Base-by-base conservation (phyloP, 2,113 vertebrate species). In the Saccopteryx leptura region DNA sequence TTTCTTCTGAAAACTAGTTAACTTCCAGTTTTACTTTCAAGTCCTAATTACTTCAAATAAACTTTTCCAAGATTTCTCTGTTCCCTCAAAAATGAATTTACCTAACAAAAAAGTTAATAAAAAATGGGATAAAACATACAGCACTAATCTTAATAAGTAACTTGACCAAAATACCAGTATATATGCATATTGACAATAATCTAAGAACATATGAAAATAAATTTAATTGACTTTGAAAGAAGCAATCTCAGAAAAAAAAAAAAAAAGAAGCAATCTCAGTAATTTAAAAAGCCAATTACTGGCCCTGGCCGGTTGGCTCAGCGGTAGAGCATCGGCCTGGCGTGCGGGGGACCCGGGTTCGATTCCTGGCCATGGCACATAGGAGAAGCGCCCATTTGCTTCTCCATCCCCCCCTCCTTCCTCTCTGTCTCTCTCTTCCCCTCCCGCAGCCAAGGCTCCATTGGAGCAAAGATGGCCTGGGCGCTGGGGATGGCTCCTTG, bases 231-330 rank as follows among this genome's bases (percentile, higher is more conserved):
- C 54, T 61, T 75, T 79, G 52, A 86, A 95, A 92, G n/a, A 75
- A 96, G 31, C 46, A 78, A 72, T 50, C 8, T 88, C n/a, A 28
- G 15, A 39, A 39, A 39, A 39, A 39, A 39, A 39, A 39, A 39
- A 39, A 39, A 39, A 86, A 95, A 92, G n/a, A 75, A 96, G 31
- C 46, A 78, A 72, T 50, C 8, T 88, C n/a, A 28, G 15, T 82
- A 90, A 63, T 54, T 96, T 86, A 75, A 96, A 93, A 94, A 93
- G 79, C 19, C 14, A 90, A 39, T 93, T 91, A 54, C 87, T 71
- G n/a, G n/a, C n/a, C n/a, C n/a, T n/a, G n/a, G n/a, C n/a, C n/a
- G n/a, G n/a, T n/a, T n/a, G n/a, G n/a, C n/a, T n/a, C n/a, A n/a
- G n/a, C n/a, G n/a, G n/a, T n/a, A n/a, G n/a, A n/a, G n/a, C n/a